Conservation (phyloP, 37 sponge, comb jelly and placozoan genomes). For the Cliona cf. orientalis region DNA sequence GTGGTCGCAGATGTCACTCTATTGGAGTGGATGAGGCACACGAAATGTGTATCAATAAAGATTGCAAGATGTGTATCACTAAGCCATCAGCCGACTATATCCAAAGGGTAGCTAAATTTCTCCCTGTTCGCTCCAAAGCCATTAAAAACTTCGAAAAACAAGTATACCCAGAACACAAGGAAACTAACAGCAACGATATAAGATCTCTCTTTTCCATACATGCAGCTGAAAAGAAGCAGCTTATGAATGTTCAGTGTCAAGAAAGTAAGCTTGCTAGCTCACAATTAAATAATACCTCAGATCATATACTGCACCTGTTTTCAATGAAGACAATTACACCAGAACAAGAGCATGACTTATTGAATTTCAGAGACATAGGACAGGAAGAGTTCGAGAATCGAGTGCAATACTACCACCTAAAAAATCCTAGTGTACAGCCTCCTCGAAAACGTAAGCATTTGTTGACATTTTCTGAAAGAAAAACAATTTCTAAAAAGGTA, state of each 20-base stretch:
- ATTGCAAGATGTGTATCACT: background rate
- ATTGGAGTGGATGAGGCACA: slow-evolving; percentile 7
- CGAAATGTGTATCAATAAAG: slow-evolving; percentile 12
- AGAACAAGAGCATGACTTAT: background rate
- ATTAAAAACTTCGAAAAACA: background rate
- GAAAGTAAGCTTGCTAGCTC: background rate
- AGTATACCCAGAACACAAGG: background rate
- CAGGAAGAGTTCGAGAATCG: background rate
- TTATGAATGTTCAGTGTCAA: background rate
- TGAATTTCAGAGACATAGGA: background rate
- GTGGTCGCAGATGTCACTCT: background rate
- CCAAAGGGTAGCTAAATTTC: background rate
- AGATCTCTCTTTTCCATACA: background rate
- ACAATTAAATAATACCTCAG: background rate
- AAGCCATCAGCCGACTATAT: slow-evolving; percentile 11
- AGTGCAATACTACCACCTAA: background rate
- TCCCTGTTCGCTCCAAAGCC: background rate
- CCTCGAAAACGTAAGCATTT: background rate
- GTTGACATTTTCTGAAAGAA: background rate
- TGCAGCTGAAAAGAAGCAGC: background rate
- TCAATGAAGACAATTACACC: background rate
- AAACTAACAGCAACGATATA: background rate
- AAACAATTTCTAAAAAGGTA: background rate
- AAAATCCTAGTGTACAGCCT: background rate
- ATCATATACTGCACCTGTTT: background rate